phyloP scores from a whole-genome alignment of 2,888 invertebrate genomes.

The Habrosyne pyritoides region DNA sequence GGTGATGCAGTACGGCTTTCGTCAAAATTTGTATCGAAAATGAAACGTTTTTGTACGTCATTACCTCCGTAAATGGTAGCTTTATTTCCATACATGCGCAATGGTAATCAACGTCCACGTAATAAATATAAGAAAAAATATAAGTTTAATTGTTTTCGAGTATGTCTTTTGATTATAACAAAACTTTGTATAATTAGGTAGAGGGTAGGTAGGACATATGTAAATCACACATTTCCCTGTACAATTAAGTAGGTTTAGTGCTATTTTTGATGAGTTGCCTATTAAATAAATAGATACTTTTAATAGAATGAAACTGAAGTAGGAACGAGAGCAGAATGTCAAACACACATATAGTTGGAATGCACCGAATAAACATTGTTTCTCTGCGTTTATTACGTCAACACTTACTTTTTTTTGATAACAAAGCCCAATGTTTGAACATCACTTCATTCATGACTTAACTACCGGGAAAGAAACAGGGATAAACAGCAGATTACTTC shows the following conservation, averaged over 20 bases:
- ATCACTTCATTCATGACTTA: conserved; percentile 8
- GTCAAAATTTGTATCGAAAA: not conserved
- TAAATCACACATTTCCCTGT: no score
- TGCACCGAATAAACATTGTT: conserved; percentile 50
- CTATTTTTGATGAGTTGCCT: no score
- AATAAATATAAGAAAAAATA: no score
- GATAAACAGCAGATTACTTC: not conserved
- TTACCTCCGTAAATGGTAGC: no score
- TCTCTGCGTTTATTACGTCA: conserved; percentile 40
- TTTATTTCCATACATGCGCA: no score
- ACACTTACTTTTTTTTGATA: conserved; percentile 20
- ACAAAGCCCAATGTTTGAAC: conserved; percentile 9
- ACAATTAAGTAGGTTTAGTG: no score
- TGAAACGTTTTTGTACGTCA: not conserved
- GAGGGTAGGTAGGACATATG: no score
- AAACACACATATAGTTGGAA: conserved; percentile 32
- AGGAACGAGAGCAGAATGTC: not conserved
- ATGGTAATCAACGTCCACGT: no score
- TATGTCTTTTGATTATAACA: no score
- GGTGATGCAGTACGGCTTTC: not conserved
- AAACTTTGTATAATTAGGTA: no score
- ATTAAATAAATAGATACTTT: no score
- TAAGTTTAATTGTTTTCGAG: no score
- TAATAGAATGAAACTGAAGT: not conserved
- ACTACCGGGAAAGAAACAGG: not conserved